These are phyloP conservation scores for Polyploca ridens DNA, from an alignment of 2,888 invertebrate genomes.

Conservation along the genomic window DNA sequence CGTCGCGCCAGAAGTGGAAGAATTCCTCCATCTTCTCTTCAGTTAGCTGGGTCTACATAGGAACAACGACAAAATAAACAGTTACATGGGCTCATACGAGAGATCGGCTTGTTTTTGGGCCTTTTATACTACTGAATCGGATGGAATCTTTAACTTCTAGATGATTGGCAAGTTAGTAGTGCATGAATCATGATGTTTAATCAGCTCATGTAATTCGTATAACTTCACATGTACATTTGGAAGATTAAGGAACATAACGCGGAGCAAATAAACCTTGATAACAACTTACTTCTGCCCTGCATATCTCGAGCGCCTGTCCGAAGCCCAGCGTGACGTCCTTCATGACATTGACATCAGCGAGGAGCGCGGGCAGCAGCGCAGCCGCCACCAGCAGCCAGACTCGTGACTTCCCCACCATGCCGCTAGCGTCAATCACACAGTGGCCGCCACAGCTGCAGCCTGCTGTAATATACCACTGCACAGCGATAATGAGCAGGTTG, in stretches of 20 bases:
- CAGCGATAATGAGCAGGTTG: conserved; percentile 14
- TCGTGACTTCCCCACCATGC: conserved; percentile 15
- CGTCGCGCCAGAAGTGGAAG: conserved; percentile 78
- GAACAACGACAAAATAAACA: background rate
- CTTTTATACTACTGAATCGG: too few relatives aligned
- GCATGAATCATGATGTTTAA: too few relatives aligned
- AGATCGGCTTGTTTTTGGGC: background rate
- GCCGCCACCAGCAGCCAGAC: conserved; percentile 26
- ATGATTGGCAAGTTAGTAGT: too few relatives aligned
- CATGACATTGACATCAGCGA: conserved; percentile 60
- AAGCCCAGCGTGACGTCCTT: conserved; percentile 78
- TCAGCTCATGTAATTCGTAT: too few relatives aligned
- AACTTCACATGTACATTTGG: too few relatives aligned
- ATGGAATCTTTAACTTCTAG: too few relatives aligned
- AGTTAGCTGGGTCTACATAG: conserved; percentile 60
- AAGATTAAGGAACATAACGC: too few relatives aligned
- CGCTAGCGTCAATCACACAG: background rate
- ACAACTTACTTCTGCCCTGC: conserved; percentile 65
- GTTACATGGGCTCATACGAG: background rate
- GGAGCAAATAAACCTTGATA: background rate
- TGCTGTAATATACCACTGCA: background rate
- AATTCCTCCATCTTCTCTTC: conserved; percentile 79
- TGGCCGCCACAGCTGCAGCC: background rate
- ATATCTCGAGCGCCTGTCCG: conserved; percentile 71
- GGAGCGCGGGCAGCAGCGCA: conserved; percentile 21